Evolutionary conservation across 1,140 invertebrate genomes (phyloP).

Genomic region (Drosophila aff.): DNA sequence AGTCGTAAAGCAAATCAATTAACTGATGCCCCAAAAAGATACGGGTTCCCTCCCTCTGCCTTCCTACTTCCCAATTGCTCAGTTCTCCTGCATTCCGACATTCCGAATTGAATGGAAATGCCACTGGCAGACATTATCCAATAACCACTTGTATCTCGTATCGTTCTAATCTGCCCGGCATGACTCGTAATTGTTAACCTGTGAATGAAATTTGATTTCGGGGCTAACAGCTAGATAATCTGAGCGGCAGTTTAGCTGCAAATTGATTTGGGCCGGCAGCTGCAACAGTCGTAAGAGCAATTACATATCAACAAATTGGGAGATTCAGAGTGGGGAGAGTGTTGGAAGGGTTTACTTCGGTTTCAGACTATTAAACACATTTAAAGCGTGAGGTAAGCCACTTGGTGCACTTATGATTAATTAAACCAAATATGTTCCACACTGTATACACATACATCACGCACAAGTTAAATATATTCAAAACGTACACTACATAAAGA

Average conservation of each 20-base stretch:
- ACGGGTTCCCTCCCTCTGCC: not conserved
- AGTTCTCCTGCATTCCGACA: not conserved
- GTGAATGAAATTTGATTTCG: conserved; percentile 43
- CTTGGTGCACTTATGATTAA: too few relatives aligned
- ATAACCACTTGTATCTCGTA: conserved; percentile 5
- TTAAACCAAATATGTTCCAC: too few relatives aligned
- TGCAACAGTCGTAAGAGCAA: conserved; percentile 41
- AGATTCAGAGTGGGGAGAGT: too few relatives aligned
- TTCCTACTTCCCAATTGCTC: conserved; percentile 1
- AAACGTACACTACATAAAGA: too few relatives aligned
- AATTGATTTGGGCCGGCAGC: conserved; percentile 28
- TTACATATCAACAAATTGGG: not conserved
- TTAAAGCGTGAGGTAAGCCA: too few relatives aligned
- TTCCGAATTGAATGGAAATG: conserved; percentile 8
- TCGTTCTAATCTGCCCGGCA: conserved; percentile 29
- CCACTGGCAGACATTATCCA: conserved; percentile 23
- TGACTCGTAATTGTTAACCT: conserved; percentile 43
- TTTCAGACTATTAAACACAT: too few relatives aligned
- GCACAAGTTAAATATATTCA: too few relatives aligned
- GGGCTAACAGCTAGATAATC: conserved; percentile 30
- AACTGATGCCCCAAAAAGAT: conserved; percentile 66
- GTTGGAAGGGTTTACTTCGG: not conserved
- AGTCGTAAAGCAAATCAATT: conserved; percentile 78
- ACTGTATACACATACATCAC: too few relatives aligned
- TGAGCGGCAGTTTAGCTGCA: conserved; percentile 16